phyloP scores from a whole-genome alignment of 2,797 vertebrate species.

The Clamator glandarius region DNA sequence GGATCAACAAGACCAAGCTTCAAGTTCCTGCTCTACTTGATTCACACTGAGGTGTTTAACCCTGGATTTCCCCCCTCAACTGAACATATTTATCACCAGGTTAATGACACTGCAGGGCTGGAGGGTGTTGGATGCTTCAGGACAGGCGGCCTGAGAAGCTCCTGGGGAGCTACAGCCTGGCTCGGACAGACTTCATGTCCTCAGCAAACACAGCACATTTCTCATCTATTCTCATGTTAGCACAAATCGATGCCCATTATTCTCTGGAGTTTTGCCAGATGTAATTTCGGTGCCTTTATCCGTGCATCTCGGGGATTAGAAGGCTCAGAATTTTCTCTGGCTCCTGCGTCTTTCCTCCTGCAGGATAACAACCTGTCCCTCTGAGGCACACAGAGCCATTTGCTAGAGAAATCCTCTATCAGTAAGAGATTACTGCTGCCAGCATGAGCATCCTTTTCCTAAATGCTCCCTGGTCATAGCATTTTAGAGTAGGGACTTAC shows the following conservation, averaged over 20 bases:
- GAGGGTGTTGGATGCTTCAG: background rate
- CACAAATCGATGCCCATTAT: background rate
- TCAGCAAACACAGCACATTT: background rate
- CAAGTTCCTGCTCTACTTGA: background rate
- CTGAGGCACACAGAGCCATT: constrained; percentile 9
- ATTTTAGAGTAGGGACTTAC: background rate
- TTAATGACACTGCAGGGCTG: background rate
- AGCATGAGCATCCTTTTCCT: background rate
- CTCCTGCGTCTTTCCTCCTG: background rate
- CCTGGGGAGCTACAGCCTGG: background rate
- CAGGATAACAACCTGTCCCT: constrained; percentile 11
- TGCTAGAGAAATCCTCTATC: background rate
- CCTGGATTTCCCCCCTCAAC: background rate
- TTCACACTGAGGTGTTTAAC: background rate
- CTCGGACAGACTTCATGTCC: background rate
- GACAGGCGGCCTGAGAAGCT: background rate
- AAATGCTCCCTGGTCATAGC: background rate
- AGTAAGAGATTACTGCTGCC: background rate
- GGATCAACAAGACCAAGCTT: background rate
- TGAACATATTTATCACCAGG: background rate
- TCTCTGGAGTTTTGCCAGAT: background rate
- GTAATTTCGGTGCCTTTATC: constrained; percentile 10
- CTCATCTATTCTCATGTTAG: background rate
- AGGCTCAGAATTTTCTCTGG: background rate
- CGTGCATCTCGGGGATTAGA: background rate